These are phyloP conservation scores for Agonum fuliginosum DNA, from an alignment of 2,888 invertebrate species.

Conservation along the genomic window DNA sequence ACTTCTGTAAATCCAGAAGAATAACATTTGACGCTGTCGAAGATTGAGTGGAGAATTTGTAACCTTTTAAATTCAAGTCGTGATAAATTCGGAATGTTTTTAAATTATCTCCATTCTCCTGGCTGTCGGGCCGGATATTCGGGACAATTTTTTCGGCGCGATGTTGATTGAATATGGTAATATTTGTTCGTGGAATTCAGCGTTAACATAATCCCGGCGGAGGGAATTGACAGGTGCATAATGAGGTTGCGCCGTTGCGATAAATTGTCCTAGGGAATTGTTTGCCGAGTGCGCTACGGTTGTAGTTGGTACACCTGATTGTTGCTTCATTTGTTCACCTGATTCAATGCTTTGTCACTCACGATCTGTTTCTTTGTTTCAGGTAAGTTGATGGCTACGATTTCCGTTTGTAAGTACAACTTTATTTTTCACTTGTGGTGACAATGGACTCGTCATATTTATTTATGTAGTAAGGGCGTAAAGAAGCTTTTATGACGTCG, in stretches of 20 bases:
- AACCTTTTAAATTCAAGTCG: constrained; percentile 33
- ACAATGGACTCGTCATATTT: too few relatives aligned
- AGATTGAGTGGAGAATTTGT: constrained; percentile 46
- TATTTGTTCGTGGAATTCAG: constrained; percentile 50
- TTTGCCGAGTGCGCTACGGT: constrained; percentile 35
- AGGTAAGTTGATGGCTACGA: constrained; percentile 44
- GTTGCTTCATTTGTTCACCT: constrained; percentile 43
- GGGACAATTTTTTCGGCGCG: constrained; percentile 50
- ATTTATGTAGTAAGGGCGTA: too few relatives aligned
- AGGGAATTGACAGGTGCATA: constrained; percentile 56
- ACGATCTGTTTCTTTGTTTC: constrained; percentile 52
- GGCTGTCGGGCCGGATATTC: constrained; percentile 48
- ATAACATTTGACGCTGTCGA: constrained; percentile 36
- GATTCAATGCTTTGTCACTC: constrained; percentile 37
- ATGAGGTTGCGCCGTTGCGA: constrained; percentile 45
- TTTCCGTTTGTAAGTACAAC: too few relatives aligned
- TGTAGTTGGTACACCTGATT: constrained; percentile 33
- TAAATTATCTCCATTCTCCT: constrained; percentile 52
- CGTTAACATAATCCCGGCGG: constrained; percentile 51
- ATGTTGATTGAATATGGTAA: constrained; percentile 59
- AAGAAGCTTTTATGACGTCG: too few relatives aligned
- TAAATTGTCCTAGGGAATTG: constrained; percentile 46
- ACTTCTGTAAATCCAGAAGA: constrained; percentile 43
- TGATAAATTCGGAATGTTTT: constrained; percentile 52
- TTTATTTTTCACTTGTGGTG: too few relatives aligned